Base-by-base conservation (phyloP, 2,888 invertebrate species). In the Platycheirus albimanus region DNA sequence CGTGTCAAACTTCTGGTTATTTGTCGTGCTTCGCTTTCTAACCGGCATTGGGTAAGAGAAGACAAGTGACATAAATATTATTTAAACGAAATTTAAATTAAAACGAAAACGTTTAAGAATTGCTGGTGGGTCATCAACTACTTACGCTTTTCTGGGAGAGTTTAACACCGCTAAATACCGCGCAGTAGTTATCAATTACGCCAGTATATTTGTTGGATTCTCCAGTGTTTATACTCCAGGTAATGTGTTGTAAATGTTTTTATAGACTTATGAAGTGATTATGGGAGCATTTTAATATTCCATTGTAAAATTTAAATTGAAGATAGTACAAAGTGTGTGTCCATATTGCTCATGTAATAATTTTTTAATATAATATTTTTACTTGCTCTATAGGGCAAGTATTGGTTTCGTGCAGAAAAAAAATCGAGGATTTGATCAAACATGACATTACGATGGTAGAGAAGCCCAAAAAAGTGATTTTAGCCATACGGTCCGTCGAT, bases 11-110 rank as follows among this genome's bases (percentile, higher is more conserved):
- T 91, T 91, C 69, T 92, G 92, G 91, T 58, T 92, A 3, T 93
- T 93, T 87, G 91, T 93, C 7, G 79, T 91, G 13, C 85, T 93
- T 3, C 88, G 93, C 81, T 92, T 92, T 85, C 84, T 92, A n/a
- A 92, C 92, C 78, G 93, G 93, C 49, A 90, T 92, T 79, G 90
- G 92, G 93, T 93, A 90, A 89, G 89, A 87, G 75, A 11, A 10
- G 2, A 11, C 30, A 7, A 33, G 30, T 33, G 3, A 24, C 5
- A n/a, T 24, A 24, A 7, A 8, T 33, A 33, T 33, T 7, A 28
- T 11, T 33, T 3, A 30, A 19, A 10, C 2, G 3, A 15, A 56
- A 3, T 19, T 1, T 7, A 13, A 8, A 19, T 24, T 41, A 2
- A 33, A 28, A n/a, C 4, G 15, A 24, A 10, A 33, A 10, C 13